Evolutionary conservation across 2,888 invertebrate species (phyloP).

Genomic region (Phyllotreta striolata): DNA sequence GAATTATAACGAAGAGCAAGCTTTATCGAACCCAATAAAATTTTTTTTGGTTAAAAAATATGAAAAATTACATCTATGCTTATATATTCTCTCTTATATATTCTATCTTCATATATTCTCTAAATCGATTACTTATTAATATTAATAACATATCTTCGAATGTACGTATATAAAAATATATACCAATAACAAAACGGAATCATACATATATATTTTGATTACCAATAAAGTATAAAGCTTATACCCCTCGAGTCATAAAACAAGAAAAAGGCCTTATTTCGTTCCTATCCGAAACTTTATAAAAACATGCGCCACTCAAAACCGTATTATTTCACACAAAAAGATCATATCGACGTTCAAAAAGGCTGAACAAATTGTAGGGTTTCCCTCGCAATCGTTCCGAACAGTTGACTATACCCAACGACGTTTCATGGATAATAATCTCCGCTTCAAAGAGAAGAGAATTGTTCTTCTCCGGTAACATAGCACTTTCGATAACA

Average conservation of each 20-base stretch:
- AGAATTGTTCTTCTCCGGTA: constrained; percentile 17
- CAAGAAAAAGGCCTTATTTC: constrained; percentile 4
- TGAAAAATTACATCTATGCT: no score
- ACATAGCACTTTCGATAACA: no score
- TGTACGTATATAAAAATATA: no score
- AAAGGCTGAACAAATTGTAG: constrained; percentile 19
- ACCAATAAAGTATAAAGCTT: not conserved
- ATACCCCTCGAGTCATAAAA: not conserved
- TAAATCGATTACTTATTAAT: no score
- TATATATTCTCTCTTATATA: no score
- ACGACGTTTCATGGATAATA: constrained; percentile 26
- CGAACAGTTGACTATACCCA: constrained; percentile 18
- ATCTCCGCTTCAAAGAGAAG: constrained; percentile 30
- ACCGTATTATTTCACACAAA: constrained; percentile 16
- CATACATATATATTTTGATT: not conserved
- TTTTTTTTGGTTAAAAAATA: no score
- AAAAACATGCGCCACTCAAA: constrained; percentile 14
- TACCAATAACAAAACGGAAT: no score
- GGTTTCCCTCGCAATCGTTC: constrained; percentile 15
- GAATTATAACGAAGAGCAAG: no score
- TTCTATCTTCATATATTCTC: no score
- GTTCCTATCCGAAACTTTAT: constrained; percentile 6
- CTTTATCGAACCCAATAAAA: no score
- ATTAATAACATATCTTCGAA: no score
- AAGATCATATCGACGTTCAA: constrained; percentile 14